A percentile compares a stretch with the other conserved stretches of the same genome.
Evolutionary conservation across 2,113 vertebrate genomes (phyloP).

Genomic region (Bos javanicus): DNA sequence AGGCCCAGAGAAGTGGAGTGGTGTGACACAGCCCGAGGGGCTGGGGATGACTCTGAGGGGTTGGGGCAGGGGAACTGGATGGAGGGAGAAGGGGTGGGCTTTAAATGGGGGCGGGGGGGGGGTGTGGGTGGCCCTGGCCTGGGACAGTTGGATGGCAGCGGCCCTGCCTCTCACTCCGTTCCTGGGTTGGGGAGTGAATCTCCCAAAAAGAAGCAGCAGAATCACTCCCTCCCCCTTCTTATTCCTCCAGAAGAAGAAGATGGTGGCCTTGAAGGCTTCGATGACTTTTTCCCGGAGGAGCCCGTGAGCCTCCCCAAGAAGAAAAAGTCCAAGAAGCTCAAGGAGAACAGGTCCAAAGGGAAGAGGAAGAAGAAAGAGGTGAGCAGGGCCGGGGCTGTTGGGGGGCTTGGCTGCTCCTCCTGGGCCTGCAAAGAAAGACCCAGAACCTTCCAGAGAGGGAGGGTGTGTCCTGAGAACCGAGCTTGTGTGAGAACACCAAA

Average conservation of each 20-base stretch:
- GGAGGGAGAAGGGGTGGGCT: neutral
- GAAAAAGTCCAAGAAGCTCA: slow-evolving; percentile 70
- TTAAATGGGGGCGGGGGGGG: neutral
- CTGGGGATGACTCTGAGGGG: neutral
- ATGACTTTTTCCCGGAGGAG: slow-evolving; percentile 67
- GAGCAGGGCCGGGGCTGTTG: fast-evolving
- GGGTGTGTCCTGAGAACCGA: neutral
- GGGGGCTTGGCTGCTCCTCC: fast-evolving
- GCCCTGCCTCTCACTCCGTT: no score
- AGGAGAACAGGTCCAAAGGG: slow-evolving; percentile 66
- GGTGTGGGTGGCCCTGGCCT: neutral
- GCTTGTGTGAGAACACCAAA: neutral
- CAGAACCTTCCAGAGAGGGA: neutral
- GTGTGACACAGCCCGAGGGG: neutral
- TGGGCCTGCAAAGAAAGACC: neutral
- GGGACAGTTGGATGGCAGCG: fast-evolving
- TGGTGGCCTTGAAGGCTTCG: slow-evolving; percentile 61
- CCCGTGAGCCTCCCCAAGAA: slow-evolving; percentile 70
- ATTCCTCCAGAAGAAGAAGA: slow-evolving; percentile 68
- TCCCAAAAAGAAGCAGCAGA: neutral
- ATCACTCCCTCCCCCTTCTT: neutral
- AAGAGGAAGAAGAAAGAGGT: slow-evolving; percentile 73
- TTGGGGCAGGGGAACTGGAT: neutral
- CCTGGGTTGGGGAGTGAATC: neutral
- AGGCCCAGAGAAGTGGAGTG: neutral